Evolutionary conservation across 2,888 invertebrate genomes (phyloP), one percentile per base, ranked within the genome.

Genomic region (Eudasyphora cyanicolor): DNA sequence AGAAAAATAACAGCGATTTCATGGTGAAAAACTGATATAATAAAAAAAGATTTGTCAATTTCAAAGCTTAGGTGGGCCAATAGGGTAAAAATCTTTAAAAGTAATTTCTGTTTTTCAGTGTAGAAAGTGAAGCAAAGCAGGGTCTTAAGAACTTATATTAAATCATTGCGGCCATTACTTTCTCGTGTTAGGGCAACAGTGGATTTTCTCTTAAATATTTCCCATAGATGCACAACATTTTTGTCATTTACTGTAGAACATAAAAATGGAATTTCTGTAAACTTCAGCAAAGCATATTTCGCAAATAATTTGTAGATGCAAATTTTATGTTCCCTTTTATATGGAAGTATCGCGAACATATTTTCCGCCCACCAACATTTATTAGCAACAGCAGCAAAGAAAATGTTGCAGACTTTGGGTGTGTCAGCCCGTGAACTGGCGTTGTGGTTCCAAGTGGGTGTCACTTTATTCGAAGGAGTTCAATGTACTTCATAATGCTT

Each of bases 361-460:
- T 38, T 42, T 67, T 24, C 7, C n/a, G n/a, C n/a, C 10, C 19
- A 35, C 21, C n/a, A 64, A 21, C 64, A 64, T 64, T 64, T 38
- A 64, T 21, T 38, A 38, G 21, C 60, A 32, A 54, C 27, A 27
- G 27, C 27, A 24, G 21, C 54, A 54, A 64, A 64, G 38, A 17
- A 35, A 64, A 38, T 64, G 21, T 35, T 38, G 2, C 64, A 38
- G 21, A 38, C 21, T 17, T 7, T 64, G 8, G 14, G 8, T 24
- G 7, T 10, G 21, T 24, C 60, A 60, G 14, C 14, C 38, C 32
- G 24, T 42, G 17, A 27, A 21, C 19, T 8, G 21, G 21, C 51
- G 24, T 14, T 42, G 12, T 67, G 67, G 21, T 10, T 82, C 62
- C 32, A 80, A 77, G 83, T 80, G 80, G 79, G 79, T 80, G 79